Evolutionary conservation across 2,888 invertebrate species (phyloP).

Genomic region (Thumatha senex): DNA sequence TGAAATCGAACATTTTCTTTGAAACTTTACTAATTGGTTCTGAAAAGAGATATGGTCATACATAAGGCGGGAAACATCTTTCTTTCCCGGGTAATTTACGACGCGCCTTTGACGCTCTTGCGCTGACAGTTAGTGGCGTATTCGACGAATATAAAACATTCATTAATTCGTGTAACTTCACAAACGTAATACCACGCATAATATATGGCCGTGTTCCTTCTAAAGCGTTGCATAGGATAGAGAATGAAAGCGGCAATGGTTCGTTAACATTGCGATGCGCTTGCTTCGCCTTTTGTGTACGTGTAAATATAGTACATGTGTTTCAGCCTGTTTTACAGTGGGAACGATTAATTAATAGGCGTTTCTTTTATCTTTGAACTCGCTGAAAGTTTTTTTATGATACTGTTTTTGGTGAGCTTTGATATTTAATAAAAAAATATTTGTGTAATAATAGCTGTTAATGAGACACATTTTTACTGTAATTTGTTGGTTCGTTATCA

Average conservation of each 20-base stretch:
- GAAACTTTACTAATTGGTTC: conserved; percentile 63
- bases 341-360: conserved; percentile 50
- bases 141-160: conserved; percentile 66
- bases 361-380: conserved; percentile 33
- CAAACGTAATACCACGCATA: conserved; percentile 50
- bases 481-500: conserved; percentile 3
- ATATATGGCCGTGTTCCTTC: conserved; percentile 59
- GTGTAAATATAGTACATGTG: conserved; percentile 53
- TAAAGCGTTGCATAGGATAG: conserved; percentile 29
- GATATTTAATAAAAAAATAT: conserved; percentile 34
- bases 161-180: conserved; percentile 64
- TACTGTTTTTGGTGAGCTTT: conserved; percentile 34
- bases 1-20: conserved; percentile 55
- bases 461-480: conserved; percentile 17
- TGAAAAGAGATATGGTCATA: conserved; percentile 48
- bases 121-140: conserved; percentile 65
- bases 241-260: conserved; percentile 74
- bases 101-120: conserved; percentile 50
- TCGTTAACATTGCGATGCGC: conserved; percentile 59
- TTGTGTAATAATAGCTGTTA: conserved; percentile 36
- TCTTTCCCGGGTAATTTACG: conserved; percentile 66
- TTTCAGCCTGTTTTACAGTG: conserved; percentile 48
- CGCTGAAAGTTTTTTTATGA: conserved; percentile 34
- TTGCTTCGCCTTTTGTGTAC: conserved; percentile 32
- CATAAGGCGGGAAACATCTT: conserved; percentile 73